Base-by-base conservation (phyloP, 2,113 vertebrate species). In the Thamnaconus septentrionalis region DNA sequence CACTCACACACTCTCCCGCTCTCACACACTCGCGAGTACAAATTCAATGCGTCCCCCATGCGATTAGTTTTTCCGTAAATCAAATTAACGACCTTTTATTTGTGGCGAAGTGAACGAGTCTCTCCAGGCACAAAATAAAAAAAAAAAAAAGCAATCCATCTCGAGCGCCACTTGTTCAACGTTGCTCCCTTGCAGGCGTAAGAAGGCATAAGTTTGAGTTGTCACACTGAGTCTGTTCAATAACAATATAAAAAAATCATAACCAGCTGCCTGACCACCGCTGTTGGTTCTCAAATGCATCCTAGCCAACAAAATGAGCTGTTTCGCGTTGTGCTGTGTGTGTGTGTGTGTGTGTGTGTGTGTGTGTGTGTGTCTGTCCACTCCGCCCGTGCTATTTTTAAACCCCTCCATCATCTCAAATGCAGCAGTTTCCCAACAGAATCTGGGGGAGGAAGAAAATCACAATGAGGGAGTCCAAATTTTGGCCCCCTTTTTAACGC, bases 391-490 rank as follows among this genome's bases (percentile, higher is more conserved):
- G 41, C 10, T 52, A 56, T 55, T 65, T 54, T 42, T 53, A 64
- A 12, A 47, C 39, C 31, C 4, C 41, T n/a, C 1, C 11, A 7
- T 61, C 53, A 50, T 63, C 39, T 60, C 1, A 58, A 54, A 10
- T 59, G 41, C 31, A 56, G 46, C 12, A 49, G 64, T 63, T 66
- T 56, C 12, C n/a, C 56, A 52, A 39, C 12, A 39, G n/a, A 71
- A 67, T 64, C 61, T 3, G 58, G 48, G 2, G 8, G 39, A 56
- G 49, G 9, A 4, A 18, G 45, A 8, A 45, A 45, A n/a, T 39
- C 11, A 46, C 53, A 3, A 42, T 5, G 5, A 39, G 12, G 47
- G 44, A 7, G 49, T 0, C 4, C 5, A n/a, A 46, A 7, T 54
- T 18, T 44, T 31, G 18, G 18, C 18, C 18, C 18, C 18, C 18